phyloP scores from a whole-genome alignment of 92 coral and sea anemone species.

The Porites rus region DNA sequence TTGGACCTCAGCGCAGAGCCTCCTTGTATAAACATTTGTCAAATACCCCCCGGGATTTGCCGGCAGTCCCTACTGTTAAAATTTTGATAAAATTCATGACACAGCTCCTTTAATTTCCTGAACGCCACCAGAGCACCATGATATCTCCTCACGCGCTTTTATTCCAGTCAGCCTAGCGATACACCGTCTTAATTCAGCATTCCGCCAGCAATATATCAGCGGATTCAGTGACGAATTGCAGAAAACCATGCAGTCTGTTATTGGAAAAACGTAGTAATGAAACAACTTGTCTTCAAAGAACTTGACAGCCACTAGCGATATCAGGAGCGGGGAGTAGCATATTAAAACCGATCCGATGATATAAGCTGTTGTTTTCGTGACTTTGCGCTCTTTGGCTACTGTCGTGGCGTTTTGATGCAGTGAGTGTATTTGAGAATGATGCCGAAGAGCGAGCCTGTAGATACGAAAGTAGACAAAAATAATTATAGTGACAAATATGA shows the following conservation, averaged over 20 bases:
- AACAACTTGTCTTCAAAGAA: slow-evolving; percentile 20
- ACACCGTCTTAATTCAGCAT: slow-evolving; percentile 19
- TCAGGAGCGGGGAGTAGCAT: slow-evolving; percentile 15
- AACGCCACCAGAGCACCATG: not conserved
- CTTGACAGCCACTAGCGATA: slow-evolving; percentile 15
- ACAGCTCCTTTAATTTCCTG: no score
- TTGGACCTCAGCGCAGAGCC: no score
- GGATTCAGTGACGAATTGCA: slow-evolving; percentile 37
- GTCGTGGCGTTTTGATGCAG: not conserved
- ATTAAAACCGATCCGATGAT: slow-evolving; percentile 24
- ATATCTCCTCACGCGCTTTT: not conserved
- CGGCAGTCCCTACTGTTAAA: no score
- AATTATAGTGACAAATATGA: slow-evolving; percentile 16
- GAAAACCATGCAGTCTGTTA: slow-evolving; percentile 34
- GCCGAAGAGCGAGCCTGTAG: slow-evolving; percentile 25
- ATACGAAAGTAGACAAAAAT: slow-evolving; percentile 23
- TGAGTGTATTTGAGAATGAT: slow-evolving; percentile 21
- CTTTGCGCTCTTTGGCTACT: slow-evolving; percentile 7
- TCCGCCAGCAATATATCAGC: slow-evolving; percentile 40
- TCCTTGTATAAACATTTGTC: no score
- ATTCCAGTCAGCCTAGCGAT: not conserved
- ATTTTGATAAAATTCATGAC: not conserved
- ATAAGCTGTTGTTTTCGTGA: slow-evolving; percentile 37
- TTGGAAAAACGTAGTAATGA: slow-evolving; percentile 32
- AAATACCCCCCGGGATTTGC: no score